A percentile compares a stretch with the other conserved stretches of the same genome.
Evolutionary conservation across 2,888 invertebrate genomes (phyloP).

Genomic region (Mylabris sibirica): DNA sequence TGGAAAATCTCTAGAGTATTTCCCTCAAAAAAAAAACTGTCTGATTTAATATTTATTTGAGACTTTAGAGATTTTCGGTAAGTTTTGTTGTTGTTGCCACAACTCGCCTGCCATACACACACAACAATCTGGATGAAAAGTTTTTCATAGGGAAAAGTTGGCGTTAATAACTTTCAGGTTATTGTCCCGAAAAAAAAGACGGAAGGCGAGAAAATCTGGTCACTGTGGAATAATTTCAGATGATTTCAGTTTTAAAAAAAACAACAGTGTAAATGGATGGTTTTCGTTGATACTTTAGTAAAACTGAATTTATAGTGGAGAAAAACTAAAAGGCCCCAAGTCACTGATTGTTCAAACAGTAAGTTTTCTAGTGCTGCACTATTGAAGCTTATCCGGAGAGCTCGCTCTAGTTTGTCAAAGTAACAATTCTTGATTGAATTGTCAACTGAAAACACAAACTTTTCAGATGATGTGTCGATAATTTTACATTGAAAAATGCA

Average conservation of each 20-base stretch:
- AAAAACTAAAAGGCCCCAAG: no score
- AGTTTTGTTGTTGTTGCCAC: slow-evolving; percentile 12
- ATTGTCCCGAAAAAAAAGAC: slow-evolving; percentile 36
- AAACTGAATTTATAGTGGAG: no score
- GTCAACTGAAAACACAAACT: background rate
- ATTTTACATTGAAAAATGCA: no score
- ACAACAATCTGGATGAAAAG: background rate
- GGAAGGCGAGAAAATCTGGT: slow-evolving; percentile 18
- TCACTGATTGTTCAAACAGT: no score
- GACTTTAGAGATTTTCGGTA: slow-evolving; percentile 25
- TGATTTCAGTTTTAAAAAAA: slow-evolving; percentile 19
- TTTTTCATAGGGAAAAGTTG: background rate
- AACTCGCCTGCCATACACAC: background rate
- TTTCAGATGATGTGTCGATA: no score
- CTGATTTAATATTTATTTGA: slow-evolving; percentile 36
- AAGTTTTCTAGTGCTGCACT: no score
- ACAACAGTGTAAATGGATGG: no score
- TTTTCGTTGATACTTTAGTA: no score
- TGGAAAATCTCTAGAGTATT: slow-evolving; percentile 14
- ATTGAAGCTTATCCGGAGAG: no score
- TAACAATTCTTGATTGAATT: no score
- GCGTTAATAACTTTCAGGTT: slow-evolving; percentile 36
- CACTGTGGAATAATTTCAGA: slow-evolving; percentile 20
- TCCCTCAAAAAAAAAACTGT: slow-evolving; percentile 24
- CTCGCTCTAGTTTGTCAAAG: no score